phyloP scores from a whole-genome alignment of 2,797 vertebrate species.

The Crypturellus tataupa region DNA sequence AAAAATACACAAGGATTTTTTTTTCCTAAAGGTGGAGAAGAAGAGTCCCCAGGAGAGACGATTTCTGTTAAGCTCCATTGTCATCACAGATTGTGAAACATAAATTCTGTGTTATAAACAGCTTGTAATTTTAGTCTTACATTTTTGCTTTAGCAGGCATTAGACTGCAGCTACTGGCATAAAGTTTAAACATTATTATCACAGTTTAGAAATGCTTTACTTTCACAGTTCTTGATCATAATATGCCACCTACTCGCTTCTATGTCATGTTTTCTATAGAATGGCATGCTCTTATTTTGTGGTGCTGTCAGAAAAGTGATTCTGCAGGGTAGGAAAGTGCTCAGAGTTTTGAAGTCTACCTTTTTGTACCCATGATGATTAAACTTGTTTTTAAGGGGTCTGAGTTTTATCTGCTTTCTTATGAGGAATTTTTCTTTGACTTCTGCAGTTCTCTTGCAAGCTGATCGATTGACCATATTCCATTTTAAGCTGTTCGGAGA shows the following conservation, averaged over 20 bases:
- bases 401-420: background rate
- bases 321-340: background rate
- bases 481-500: background rate
- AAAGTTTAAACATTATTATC: conserved; percentile 73
- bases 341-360: background rate
- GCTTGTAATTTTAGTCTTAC: conserved; percentile 76
- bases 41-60: conserved; percentile 67
- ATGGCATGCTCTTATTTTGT: background rate
- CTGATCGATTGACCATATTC: background rate
- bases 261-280: background rate
- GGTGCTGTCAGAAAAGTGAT: background rate
- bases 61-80: conserved; percentile 65
- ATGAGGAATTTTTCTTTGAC: background rate
- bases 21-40: conserved; percentile 64
- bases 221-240: conserved; percentile 59
- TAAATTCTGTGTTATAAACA: conserved; percentile 74
- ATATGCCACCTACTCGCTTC: conserved; percentile 56
- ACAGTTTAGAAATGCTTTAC: conserved; percentile 51
- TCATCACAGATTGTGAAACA: conserved; percentile 65
- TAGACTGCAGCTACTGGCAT: conserved; percentile 49
- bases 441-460: background rate
- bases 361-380: background rate
- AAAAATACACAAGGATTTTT: conserved; percentile 21
- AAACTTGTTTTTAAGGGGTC: background rate
- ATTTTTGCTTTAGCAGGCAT: conserved; percentile 55